Conservation (phyloP, 1,140 invertebrate species). For the Drosophila littoralis region DNA sequence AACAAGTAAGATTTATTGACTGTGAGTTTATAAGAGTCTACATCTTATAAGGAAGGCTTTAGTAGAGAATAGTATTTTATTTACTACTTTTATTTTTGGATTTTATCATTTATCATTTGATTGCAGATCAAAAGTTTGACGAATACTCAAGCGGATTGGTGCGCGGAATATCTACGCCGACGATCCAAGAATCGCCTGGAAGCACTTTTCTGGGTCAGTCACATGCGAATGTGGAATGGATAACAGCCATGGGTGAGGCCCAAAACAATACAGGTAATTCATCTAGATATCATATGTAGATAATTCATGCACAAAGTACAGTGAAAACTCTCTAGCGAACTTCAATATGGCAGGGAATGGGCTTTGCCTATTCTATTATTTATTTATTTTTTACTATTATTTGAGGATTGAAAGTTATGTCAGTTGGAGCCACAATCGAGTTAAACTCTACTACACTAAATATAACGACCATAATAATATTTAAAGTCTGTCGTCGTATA, state of each 20-base stretch:
- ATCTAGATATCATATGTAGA: not conserved
- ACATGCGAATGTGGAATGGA: conserved; percentile 70
- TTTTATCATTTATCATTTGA: not conserved
- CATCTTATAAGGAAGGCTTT: too few species aligned
- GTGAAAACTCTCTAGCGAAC: not conserved
- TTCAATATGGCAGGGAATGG: too few species aligned
- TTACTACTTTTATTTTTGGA: too few species aligned
- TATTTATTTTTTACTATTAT: not conserved
- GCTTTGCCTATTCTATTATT: not conserved
- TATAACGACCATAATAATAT: too few species aligned
- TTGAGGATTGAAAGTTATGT: not conserved
- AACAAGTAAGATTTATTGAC: too few species aligned
- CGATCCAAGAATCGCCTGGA: conserved; percentile 27
- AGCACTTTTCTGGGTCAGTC: conserved; percentile 62
- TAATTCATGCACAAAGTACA: not conserved
- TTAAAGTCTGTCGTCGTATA: too few species aligned
- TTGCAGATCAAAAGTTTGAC: conserved; percentile 63
- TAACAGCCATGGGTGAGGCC: conserved; percentile 62
- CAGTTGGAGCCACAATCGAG: too few species aligned
- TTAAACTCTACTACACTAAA: too few species aligned
- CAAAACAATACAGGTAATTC: conserved; percentile 64
- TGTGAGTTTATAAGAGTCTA: too few species aligned
- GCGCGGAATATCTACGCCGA: conserved; percentile 28
- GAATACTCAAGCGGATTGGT: conserved; percentile 56
- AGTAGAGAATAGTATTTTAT: too few species aligned